phyloP scores from a whole-genome alignment of 2,888 invertebrate genomes.

The Pyrgus malvae region DNA sequence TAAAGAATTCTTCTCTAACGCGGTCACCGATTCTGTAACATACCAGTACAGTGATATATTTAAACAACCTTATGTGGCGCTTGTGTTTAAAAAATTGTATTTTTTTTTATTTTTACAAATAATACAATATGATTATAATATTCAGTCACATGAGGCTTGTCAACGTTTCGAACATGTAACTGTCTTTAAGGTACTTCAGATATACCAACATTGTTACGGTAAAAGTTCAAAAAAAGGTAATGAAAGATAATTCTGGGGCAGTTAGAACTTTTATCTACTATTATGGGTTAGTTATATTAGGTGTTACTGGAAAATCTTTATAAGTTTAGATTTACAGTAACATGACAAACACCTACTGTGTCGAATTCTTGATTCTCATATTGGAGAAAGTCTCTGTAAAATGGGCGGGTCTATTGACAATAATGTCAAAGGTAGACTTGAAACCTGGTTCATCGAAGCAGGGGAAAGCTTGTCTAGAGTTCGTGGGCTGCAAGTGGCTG shows the following conservation, averaged over 20 bases:
- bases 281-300: no score
- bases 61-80: no score
- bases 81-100: no score
- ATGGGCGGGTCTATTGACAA: conserved; percentile 55
- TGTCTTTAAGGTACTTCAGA: no score
- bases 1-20: conserved; percentile 68
- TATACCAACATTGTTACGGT: no score
- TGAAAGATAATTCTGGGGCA: no score
- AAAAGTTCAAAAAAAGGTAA: no score
- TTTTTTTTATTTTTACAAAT: no score
- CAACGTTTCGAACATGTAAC: no score
- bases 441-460: conserved; percentile 91
- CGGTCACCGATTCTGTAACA: conserved; percentile 54
- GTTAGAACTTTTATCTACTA: no score
- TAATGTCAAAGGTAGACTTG: conserved; percentile 82
- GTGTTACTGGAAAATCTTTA: not conserved
- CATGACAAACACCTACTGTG: not conserved
- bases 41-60: not conserved
- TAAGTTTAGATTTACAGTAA: not conserved
- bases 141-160: no score
- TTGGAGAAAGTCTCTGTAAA: conserved; percentile 64
- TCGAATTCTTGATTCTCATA: conserved; percentile 47
- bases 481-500: conserved; percentile 90
- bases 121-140: no score
- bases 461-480: conserved; percentile 90